These are phyloP conservation scores for Myotis planiceps DNA, from an alignment of 2,797 vertebrate species.

Conservation along the genomic window DNA sequence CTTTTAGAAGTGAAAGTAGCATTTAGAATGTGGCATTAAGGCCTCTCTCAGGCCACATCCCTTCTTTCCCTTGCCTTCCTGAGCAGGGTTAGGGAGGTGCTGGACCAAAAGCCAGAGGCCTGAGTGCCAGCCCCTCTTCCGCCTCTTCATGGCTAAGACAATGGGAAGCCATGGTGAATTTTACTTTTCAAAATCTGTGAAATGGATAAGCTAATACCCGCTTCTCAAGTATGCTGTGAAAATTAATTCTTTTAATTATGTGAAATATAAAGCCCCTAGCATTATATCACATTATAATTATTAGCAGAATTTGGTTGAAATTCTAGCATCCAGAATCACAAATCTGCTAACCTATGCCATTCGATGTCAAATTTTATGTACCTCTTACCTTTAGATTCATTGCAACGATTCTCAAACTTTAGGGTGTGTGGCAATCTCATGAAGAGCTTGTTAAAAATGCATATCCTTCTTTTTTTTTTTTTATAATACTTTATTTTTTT, in stretches of 20 bases:
- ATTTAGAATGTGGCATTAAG: slow-evolving; percentile 58
- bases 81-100: background rate
- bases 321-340: slow-evolving; percentile 80
- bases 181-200: slow-evolving; percentile 6
- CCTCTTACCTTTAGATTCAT: slow-evolving; percentile 72
- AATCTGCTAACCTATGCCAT: slow-evolving; percentile 79
- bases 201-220: background rate
- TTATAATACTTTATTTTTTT: too few species aligned
- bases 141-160: background rate
- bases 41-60: slow-evolving; percentile 59
- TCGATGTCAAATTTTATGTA: slow-evolving; percentile 82
- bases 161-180: background rate
- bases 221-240: background rate
- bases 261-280: background rate
- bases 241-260: background rate
- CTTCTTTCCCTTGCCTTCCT: slow-evolving; percentile 52
- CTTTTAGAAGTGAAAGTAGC: slow-evolving; percentile 80
- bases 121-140: background rate
- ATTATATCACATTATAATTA: background rate
- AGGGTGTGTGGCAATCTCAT: background rate
- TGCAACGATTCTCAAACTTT: background rate
- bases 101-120: background rate
- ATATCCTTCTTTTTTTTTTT: background rate
- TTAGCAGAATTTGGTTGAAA: slow-evolving; percentile 75
- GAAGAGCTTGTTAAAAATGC: background rate